Percentiles rank a stretch among this genome's conserved stretches.
phyloP scores from a whole-genome alignment of 2,113 vertebrate genomes.

The Opisthocomus hoazin region DNA sequence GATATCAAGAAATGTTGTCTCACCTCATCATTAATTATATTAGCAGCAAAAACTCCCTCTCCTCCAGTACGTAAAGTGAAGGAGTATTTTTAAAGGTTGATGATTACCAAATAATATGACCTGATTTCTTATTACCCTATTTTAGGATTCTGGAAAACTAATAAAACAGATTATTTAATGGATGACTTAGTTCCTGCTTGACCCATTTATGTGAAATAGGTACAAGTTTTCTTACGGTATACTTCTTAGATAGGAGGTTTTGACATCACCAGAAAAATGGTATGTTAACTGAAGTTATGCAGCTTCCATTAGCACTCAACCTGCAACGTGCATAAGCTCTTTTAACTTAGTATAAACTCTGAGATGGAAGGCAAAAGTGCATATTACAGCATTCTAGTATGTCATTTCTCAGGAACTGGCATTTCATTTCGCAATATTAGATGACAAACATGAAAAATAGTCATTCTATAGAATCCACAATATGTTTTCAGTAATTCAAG shows the following conservation, averaged over 20 bases:
- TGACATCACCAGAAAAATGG: not conserved
- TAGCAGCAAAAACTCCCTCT: not conserved
- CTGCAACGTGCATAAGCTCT: not conserved
- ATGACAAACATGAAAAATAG: not conserved
- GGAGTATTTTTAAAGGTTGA: not conserved
- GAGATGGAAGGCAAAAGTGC: not conserved
- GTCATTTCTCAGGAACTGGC: not conserved
- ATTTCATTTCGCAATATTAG: not conserved
- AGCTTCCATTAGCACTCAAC: not conserved
- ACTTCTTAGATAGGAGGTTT: not conserved
- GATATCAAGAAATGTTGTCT: not conserved
- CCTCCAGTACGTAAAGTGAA: not conserved
- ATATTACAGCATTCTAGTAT: not conserved
- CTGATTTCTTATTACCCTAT: not conserved
- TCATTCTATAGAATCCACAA: not conserved
- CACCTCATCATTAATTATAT: not conserved
- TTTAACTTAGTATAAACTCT: not conserved
- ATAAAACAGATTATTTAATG: not conserved
- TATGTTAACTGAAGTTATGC: not conserved
- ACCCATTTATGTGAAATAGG: not conserved
- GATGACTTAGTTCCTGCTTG: not conserved
- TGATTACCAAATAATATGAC: not conserved
- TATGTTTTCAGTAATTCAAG: not conserved
- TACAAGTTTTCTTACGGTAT: not conserved
- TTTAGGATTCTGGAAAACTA: not conserved